Evolutionary conservation across 2,113 vertebrate species (phyloP).

Genomic region (Pseudolaguvia tuberculata): DNA sequence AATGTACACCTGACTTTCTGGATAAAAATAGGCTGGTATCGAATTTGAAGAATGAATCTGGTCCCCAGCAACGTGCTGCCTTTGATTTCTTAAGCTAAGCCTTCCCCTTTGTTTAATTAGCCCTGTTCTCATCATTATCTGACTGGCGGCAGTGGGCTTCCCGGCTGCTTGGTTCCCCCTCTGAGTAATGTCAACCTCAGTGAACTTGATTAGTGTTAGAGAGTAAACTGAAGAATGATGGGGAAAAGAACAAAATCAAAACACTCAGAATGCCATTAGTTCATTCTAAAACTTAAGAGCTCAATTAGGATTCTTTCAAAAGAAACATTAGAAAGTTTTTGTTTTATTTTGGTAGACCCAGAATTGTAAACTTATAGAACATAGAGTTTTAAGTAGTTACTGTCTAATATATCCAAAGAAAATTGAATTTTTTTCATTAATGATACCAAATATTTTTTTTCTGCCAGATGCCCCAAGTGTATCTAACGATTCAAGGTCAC

Average conservation of each 20-base stretch:
- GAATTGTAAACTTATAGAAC: too few relatives aligned
- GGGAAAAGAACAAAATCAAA: not conserved
- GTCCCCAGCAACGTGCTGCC: not conserved
- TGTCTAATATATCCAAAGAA: too few relatives aligned
- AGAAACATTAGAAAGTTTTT: too few relatives aligned
- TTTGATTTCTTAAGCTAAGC: not conserved
- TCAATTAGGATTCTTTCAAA: not conserved
- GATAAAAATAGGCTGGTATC: not conserved
- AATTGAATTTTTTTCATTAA: too few relatives aligned
- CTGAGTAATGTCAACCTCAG: not conserved
- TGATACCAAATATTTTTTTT: too few relatives aligned
- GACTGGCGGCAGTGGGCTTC: constrained; percentile 13
- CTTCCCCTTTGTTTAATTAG: constrained; percentile 39
- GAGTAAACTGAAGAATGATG: not conserved
- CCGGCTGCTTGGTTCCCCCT: constrained; percentile 6
- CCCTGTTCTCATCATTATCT: constrained; percentile 28
- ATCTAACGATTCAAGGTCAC: too few relatives aligned
- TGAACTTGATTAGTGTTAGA: constrained; percentile 2
- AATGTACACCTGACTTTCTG: not conserved
- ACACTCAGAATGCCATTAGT: not conserved
- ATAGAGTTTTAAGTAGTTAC: too few relatives aligned
- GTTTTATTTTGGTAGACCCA: too few relatives aligned
- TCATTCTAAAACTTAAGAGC: not conserved
- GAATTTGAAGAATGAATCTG: constrained; percentile 20
- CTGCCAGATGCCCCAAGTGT: too few relatives aligned